Percentiles rank a stretch among this genome's conserved stretches.
These are phyloP conservation scores for Spisula solida DNA, from an alignment of 2,888 invertebrate genomes.

Conservation along the genomic window DNA sequence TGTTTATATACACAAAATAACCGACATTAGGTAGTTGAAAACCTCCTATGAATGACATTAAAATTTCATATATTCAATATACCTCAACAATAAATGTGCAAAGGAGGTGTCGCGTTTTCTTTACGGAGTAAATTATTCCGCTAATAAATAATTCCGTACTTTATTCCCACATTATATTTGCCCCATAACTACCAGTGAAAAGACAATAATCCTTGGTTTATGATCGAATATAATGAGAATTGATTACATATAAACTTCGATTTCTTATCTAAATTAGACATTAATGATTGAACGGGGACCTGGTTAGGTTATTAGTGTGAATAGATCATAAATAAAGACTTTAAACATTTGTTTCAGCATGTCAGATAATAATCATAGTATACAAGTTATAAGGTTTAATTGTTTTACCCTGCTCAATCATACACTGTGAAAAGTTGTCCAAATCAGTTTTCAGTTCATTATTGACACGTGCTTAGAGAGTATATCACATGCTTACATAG, in stretches of 20 bases:
- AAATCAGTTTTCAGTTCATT: too few species aligned
- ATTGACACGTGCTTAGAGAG: too few species aligned
- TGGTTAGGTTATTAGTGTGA: background rate
- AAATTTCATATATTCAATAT: background rate
- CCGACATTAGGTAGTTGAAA: background rate
- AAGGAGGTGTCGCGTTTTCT: background rate
- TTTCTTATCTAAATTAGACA: conserved; percentile 5
- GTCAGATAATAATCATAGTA: background rate
- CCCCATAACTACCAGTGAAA: background rate
- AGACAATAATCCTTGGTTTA: background rate
- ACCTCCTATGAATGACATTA: background rate
- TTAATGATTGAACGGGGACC: background rate
- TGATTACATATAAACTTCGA: background rate
- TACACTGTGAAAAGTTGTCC: too few species aligned
- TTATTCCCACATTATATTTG: background rate
- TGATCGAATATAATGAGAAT: background rate
- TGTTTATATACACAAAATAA: background rate
- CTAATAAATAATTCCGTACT: background rate
- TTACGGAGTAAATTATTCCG: background rate
- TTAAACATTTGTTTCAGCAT: background rate
- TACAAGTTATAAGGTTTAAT: background rate
- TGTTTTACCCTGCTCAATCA: too few species aligned
- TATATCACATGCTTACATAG: too few species aligned
- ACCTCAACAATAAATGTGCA: background rate
- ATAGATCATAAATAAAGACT: background rate